Conservation (phyloP, 2,113 vertebrate genomes). For the Castor canadensis region DNA sequence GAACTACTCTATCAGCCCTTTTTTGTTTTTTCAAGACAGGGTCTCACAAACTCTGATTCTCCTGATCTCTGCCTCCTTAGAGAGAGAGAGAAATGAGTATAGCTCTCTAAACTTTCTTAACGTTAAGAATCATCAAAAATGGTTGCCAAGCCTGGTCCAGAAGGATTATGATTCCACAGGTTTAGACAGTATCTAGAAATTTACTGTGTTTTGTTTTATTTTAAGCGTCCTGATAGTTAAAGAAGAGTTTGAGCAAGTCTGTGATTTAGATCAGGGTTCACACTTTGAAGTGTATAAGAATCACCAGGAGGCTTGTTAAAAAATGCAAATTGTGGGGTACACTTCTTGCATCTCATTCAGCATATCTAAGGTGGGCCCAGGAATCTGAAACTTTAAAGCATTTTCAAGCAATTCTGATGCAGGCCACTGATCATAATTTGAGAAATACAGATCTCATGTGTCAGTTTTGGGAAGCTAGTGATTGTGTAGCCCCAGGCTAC, state of each 20-base stretch:
- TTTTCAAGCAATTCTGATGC: background rate
- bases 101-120: background rate
- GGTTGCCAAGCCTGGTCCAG: background rate
- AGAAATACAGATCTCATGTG: background rate
- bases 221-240: background rate
- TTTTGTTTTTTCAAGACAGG: too few relatives aligned
- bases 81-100: background rate
- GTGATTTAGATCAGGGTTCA: background rate
- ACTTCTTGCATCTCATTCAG: background rate
- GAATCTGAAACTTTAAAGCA: background rate
- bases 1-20: too few relatives aligned
- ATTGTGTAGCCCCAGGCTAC: background rate
- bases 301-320: background rate
- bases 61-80: too few relatives aligned
- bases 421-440: background rate
- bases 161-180: background rate
- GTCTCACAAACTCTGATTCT: too few relatives aligned
- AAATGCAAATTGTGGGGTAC: background rate
- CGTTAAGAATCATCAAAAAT: background rate
- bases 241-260: background rate
- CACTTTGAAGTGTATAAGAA: background rate
- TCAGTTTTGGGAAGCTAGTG: background rate
- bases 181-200: background rate
- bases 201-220: background rate
- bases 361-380: background rate